Base-by-base conservation (phyloP, 2,888 invertebrate species). In the Thalpophila matura region DNA sequence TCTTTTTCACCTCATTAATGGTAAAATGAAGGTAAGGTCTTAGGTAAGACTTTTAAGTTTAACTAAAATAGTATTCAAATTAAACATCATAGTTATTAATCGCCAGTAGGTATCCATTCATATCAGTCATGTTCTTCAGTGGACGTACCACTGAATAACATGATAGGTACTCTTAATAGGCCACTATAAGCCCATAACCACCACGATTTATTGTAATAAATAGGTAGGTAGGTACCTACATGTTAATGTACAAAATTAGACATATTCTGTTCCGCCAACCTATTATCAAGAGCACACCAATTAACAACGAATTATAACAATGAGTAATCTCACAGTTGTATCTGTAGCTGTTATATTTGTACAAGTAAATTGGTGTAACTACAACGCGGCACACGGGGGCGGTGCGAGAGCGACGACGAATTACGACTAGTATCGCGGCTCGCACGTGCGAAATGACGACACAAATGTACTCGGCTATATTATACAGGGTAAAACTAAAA, bases 311-410 rank as follows among this genome's bases (percentile, higher is more conserved):
- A 73, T 73, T 64, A 76, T 74, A 56, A 62, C 53, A 63, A 55
- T 35, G 49, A 55, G 35, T 74, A 66, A 77, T 74, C 50, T 64
- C 49, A 66, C 53, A 45, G 74, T 63, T 46, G 58, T 63, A 66
- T 68, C 65, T 74, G 47, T 24, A 24, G 46, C 67, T 63, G 31
- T 66, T 57, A 58, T 73, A 82, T 86, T 85, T 86, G 83, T 79
- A 71, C 77, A 77, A 79, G 81, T 78, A 85, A 87, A 87, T 87
- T 86, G 80, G 81, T 81, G 78, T 77, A 82, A 70, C 64, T 67
- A 57, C 50, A 43, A 67, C 46, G 42, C 47, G 47, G 49, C 54
- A 59, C 59, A 62, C 49, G 56, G 74, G 54, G 51, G 55, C 42
- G 18, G 20, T 49, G n/a, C 49, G 62, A 61, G 20, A 43, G n/a